A percentile compares a stretch with the other conserved stretches of the same genome.
Conservation (phyloP, 2,797 vertebrate species). For the Lepus townsendii region DNA sequence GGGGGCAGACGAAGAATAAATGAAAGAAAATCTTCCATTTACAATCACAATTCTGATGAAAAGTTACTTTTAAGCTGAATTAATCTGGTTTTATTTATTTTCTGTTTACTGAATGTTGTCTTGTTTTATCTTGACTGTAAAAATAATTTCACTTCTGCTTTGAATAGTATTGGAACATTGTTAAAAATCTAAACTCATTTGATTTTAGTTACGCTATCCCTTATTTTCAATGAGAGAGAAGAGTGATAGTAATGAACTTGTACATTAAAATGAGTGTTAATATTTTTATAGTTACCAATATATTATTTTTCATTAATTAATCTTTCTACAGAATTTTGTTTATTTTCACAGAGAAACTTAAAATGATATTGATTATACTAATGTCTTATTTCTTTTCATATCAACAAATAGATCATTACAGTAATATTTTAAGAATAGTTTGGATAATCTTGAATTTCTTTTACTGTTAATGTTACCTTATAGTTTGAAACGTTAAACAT, state of each 20-base stretch:
- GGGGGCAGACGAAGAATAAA: slow-evolving; percentile 56
- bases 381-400: not conserved
- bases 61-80: not conserved
- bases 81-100: not conserved
- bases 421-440: not conserved
- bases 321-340: not conserved
- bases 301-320: not conserved
- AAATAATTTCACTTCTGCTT: not conserved
- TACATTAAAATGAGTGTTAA: not conserved
- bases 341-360: not conserved
- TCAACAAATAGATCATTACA: not conserved
- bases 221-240: not conserved
- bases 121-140: not conserved
- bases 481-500: not conserved
- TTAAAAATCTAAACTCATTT: slow-evolving; percentile 4
- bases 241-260: not conserved
- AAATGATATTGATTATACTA: not conserved
- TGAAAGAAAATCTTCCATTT: not conserved
- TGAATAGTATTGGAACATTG: not conserved
- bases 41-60: not conserved
- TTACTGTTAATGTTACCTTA: not conserved
- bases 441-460: not conserved
- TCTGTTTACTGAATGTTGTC: slow-evolving; percentile 31
- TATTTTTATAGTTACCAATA: not conserved
- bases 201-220: not conserved